Conservation (phyloP, 2,888 invertebrate species). For the Keiferia lycopersicella region DNA sequence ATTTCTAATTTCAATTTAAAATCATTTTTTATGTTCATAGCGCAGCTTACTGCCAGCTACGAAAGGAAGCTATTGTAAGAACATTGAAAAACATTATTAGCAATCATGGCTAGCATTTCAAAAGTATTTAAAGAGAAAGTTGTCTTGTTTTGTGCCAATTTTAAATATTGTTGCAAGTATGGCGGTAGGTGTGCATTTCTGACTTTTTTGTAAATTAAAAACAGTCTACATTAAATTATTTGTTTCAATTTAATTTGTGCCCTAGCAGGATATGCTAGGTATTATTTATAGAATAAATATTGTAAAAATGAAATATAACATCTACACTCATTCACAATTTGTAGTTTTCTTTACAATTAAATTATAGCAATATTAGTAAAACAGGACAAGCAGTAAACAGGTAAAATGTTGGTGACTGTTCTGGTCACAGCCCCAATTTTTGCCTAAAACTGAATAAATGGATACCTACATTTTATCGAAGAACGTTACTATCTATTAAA, state of each 20-base stretch:
- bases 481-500: no score
- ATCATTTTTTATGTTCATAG: slow-evolving; percentile 5
- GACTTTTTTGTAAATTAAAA: not conserved
- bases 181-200: slow-evolving; percentile 11
- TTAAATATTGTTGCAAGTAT: slow-evolving; percentile 24
- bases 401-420: no score
- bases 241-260: slow-evolving; percentile 17
- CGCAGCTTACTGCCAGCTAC: slow-evolving; percentile 16
- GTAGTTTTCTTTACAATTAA: slow-evolving; percentile 17
- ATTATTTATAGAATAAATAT: slow-evolving; percentile 24
- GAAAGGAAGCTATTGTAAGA: slow-evolving; percentile 7
- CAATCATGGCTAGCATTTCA: slow-evolving; percentile 8
- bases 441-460: no score
- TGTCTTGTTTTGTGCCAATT: slow-evolving; percentile 51
- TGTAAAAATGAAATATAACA: slow-evolving; percentile 28
- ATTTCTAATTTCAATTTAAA: slow-evolving; percentile 11
- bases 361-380: no score
- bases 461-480: no score
- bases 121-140: slow-evolving; percentile 33
- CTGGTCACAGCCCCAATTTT: no score
- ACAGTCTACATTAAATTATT: slow-evolving; percentile 15
- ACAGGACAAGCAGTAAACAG: no score
- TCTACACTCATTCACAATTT: slow-evolving; percentile 27
- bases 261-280: slow-evolving; percentile 24
- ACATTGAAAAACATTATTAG: slow-evolving; percentile 1